Evolutionary conservation across 2,888 invertebrate genomes (phyloP), one percentile per base, ranked within the genome.

Genomic region (Pachymerium ferrugineum): DNA sequence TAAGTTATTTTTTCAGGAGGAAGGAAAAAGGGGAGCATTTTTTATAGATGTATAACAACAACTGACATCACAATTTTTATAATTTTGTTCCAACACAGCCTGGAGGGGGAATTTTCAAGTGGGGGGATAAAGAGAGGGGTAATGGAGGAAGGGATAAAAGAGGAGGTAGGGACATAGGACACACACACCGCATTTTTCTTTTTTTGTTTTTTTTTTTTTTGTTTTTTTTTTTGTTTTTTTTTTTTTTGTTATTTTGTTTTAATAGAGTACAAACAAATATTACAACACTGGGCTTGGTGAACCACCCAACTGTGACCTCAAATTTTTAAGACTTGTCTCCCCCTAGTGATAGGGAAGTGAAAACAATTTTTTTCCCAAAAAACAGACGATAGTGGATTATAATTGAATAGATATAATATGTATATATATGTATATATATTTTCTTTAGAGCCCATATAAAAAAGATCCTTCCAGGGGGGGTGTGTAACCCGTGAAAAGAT

Each of bases 21-120:
- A 28, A 62, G 62, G 62, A 3, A 62, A 62, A 62, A 62, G 25
- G 25, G 62, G 62, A 28, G 62, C 28, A 62, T 62, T n/a, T n/a
- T n/a, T n/a, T 62, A 62, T 62, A 62, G 62, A 62, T 62, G 62
- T 62, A 62, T 62, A 62, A 62, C 62, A 62, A 62, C 62, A 62
- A 62, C 62, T 62, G 25, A 62, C 62, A 62, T 62, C 62, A 62
- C 62, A 62, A 12, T 62, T 62, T 62, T 62, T 62, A 62, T 62
- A 62, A 62, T 62, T 62, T 62, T 19, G 47, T 62, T 62, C 62
- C 62, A 62, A 62, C 62, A 62, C 62, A 62, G 62, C 62, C 62
- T 62, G 62, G 62, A 62, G 62, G 62, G 62, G n/a, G n/a, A n/a
- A n/a, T 62, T 16, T 62, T 62, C 28, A 62, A 62, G 28, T 25